Conservation (phyloP, 1,140 invertebrate species). For the Brachionus plicatilis region DNA sequence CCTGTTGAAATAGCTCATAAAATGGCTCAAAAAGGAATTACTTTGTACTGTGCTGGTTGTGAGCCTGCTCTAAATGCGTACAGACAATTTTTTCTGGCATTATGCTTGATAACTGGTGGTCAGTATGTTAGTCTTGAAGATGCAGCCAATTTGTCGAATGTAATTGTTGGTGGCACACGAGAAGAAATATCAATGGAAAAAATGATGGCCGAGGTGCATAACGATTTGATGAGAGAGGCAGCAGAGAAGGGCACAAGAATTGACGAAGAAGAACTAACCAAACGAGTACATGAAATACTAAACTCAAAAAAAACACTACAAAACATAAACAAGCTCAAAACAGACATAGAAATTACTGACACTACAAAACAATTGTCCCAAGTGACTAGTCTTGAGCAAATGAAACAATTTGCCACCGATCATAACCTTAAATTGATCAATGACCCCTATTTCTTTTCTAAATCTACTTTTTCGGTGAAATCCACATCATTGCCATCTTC, state of each 20-base stretch:
- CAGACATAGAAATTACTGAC: neutral
- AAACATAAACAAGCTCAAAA: neutral
- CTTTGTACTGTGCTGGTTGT: constrained; percentile 19
- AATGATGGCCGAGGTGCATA: constrained; percentile 28
- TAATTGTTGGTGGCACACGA: neutral
- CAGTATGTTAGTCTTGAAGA: constrained; percentile 24
- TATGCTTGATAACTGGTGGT: constrained; percentile 35
- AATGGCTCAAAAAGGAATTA: constrained; percentile 5
- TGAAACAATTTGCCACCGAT: neutral
- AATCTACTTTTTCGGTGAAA: neutral
- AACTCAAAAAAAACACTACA: neutral
- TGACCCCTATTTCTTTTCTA: neutral
- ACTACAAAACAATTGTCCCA: neutral
- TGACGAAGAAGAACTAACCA: neutral
- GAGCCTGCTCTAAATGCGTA: neutral
- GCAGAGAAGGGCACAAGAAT: neutral
- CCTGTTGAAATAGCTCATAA: constrained; percentile 29
- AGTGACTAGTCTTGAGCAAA: neutral
- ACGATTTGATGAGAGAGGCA: constrained; percentile 5
- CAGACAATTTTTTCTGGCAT: constrained; percentile 22
- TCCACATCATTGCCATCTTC: too few relatives aligned
- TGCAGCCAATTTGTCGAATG: neutral
- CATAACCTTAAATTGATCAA: neutral
- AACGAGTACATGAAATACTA: constrained; percentile 16
- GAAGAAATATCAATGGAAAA: constrained; percentile 39